These are phyloP conservation scores for Opisthocomus hoazin DNA, from an alignment of 2,113 vertebrate genomes.

Conservation along the genomic window DNA sequence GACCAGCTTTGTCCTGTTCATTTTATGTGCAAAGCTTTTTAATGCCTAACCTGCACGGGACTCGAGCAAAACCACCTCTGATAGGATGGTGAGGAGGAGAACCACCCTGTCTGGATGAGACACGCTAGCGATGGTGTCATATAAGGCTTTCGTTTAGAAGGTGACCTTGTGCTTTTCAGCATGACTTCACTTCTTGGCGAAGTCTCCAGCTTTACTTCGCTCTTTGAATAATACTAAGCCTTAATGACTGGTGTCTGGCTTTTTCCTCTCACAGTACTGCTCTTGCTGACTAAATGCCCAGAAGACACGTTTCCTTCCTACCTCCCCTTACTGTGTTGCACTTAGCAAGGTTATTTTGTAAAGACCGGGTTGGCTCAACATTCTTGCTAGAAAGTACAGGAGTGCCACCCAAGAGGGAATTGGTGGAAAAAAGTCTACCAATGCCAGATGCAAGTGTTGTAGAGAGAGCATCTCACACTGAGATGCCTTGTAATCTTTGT, in stretches of 20 bases:
- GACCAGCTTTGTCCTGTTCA: background rate
- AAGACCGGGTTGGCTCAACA: background rate
- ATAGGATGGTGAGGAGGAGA: background rate
- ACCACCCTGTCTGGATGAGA: background rate
- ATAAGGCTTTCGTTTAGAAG: background rate
- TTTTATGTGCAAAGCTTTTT: background rate
- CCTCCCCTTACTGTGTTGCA: background rate
- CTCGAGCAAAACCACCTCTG: background rate
- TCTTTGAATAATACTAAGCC: background rate
- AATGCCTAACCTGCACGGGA: background rate
- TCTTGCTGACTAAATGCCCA: background rate
- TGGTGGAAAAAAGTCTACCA: background rate
- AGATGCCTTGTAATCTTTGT: background rate
- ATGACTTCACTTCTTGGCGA: conserved; percentile 27
- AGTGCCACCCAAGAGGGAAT: background rate
- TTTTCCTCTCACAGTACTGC: background rate
- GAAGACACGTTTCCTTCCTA: background rate
- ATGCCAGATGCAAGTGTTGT: background rate
- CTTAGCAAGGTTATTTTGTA: background rate
- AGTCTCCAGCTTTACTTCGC: background rate
- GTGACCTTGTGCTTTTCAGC: background rate
- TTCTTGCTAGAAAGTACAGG: background rate
- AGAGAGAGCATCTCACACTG: background rate
- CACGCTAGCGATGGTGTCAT: background rate
- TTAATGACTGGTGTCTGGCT: background rate